Conservation (phyloP, 1,140 invertebrate genomes). For the Rhagoletis pomonella region DNA sequence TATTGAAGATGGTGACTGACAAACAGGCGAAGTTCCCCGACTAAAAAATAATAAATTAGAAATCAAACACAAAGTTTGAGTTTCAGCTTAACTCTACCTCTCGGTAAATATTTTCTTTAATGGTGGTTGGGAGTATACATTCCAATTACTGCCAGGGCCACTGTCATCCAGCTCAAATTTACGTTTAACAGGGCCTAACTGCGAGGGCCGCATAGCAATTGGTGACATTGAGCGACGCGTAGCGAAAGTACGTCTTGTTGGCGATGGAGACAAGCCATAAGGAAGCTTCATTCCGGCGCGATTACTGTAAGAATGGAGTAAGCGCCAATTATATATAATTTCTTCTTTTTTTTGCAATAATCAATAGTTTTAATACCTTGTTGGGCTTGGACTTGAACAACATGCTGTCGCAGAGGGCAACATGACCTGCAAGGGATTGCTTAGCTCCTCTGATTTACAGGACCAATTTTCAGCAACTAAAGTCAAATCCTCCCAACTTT, state of each 20-base stretch:
- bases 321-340: background rate
- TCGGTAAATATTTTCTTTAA: conserved; percentile 72
- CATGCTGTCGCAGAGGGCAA: conserved; percentile 62
- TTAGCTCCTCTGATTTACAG: conserved; percentile 77
- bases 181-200: conserved; percentile 83
- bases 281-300: conserved; percentile 74
- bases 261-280: conserved; percentile 83
- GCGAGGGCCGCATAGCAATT: conserved; percentile 85
- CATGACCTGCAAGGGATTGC: conserved; percentile 72
- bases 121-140: conserved; percentile 70
- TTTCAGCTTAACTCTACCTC: conserved; percentile 60
- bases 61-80: conserved; percentile 27
- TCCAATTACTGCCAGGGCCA: conserved; percentile 67
- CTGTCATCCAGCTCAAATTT: conserved; percentile 85
- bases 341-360: background rate
- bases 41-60: conserved; percentile 64
- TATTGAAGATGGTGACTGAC: conserved; percentile 71
- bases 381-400: conserved; percentile 72
- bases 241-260: conserved; percentile 85
- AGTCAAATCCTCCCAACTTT: conserved; percentile 91
- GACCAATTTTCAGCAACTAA: conserved; percentile 80
- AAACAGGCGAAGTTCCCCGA: conserved; percentile 76
- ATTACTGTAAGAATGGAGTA: conserved; percentile 56
- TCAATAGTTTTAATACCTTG: conserved; percentile 61
- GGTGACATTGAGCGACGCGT: conserved; percentile 88